Evolutionary conservation across 2,888 invertebrate species (phyloP).

Genomic region (Melitaea athalia): DNA sequence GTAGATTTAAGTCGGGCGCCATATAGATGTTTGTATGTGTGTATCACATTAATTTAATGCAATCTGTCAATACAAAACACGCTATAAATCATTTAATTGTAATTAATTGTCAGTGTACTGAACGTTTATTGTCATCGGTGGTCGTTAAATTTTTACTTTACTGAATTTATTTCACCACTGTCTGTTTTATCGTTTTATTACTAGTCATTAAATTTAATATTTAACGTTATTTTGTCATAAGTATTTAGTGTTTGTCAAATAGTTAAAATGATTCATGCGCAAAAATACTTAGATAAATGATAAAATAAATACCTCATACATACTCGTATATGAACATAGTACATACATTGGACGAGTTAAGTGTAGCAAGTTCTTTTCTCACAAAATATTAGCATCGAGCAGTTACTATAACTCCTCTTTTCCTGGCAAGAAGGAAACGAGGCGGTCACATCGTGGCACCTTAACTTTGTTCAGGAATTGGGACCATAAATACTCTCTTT

Average conservation of each 20-base stretch:
- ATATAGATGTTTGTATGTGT: not conserved
- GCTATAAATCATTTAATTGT: not conserved
- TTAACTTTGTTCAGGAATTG: no score
- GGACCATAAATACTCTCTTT: no score
- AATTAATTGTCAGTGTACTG: not conserved
- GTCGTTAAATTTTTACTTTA: conserved; percentile 6
- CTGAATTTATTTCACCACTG: conserved; percentile 3
- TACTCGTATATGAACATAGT: no score
- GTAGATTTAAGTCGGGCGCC: not conserved
- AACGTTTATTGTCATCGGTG: not conserved
- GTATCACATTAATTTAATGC: not conserved
- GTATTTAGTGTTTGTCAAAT: not conserved
- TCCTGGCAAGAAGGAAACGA: no score
- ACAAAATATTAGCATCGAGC: no score
- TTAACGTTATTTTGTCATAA: not conserved
- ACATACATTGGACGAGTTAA: no score
- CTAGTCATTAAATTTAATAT: not conserved
- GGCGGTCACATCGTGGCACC: no score
- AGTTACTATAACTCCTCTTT: no score
- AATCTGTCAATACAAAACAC: not conserved
- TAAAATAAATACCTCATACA: no score
- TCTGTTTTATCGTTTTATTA: conserved; percentile 17
- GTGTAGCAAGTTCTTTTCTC: no score
- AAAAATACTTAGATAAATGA: no score
- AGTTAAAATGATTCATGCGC: not conserved